phyloP scores from a whole-genome alignment of 1,140 invertebrate genomes.

The Ips nitidus region DNA sequence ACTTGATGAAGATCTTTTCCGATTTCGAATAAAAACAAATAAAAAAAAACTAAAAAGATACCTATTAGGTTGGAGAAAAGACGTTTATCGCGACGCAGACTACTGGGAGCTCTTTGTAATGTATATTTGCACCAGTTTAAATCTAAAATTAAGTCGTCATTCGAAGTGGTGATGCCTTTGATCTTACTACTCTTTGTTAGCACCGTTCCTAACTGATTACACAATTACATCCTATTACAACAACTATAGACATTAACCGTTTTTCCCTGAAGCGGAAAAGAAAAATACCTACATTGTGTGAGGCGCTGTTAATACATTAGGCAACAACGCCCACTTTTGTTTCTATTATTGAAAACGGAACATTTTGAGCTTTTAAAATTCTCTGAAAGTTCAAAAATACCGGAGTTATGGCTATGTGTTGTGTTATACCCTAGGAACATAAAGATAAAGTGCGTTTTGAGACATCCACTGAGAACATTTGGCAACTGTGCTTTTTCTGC shows the following conservation, averaged over 20 bases:
- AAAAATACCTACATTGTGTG: too few relatives aligned
- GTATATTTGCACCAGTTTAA: constrained; percentile 33
- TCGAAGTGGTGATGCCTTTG: constrained; percentile 30
- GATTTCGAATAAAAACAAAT: constrained; percentile 21
- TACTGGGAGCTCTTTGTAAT: constrained; percentile 31
- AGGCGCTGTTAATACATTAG: too few relatives aligned
- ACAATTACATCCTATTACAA: constrained; percentile 18
- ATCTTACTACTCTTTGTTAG: constrained; percentile 27
- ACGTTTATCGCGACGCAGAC: constrained; percentile 32
- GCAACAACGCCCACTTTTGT: too few relatives aligned
- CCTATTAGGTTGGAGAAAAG: constrained; percentile 30
- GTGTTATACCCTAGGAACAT: too few relatives aligned
- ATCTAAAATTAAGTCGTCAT: constrained; percentile 35
- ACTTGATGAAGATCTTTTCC: not conserved
- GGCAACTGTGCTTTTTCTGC: too few relatives aligned
- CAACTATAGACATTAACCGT: not conserved
- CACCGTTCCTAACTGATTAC: constrained; percentile 12
- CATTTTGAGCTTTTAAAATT: not conserved
- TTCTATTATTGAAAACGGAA: too few relatives aligned
- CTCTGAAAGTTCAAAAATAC: too few relatives aligned
- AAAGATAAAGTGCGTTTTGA: too few relatives aligned
- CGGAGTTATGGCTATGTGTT: too few relatives aligned
- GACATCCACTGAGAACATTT: too few relatives aligned
- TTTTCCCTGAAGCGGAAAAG: not conserved
- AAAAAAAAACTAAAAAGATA: constrained; percentile 13